phyloP scores from a whole-genome alignment of 1,140 invertebrate species.

The Antheraea pernyi region DNA sequence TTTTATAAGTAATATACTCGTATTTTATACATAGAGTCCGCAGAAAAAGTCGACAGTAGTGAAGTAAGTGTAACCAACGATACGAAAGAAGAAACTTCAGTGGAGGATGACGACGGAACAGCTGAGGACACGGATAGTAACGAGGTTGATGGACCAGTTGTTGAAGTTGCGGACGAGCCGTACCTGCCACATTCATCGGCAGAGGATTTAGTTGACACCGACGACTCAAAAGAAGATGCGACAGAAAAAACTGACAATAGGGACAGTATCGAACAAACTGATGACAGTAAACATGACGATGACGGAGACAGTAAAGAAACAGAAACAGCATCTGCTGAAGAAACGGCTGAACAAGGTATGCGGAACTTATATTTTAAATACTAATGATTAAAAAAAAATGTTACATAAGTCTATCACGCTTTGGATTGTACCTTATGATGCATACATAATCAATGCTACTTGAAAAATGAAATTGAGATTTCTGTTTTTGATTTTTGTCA shows the following conservation, averaged over 20 bases:
- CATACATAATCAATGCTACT: too few relatives aligned
- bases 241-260: conserved; percentile 20
- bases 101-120: conserved; percentile 49
- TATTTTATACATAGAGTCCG: conserved; percentile 51
- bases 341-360: conserved; percentile 46
- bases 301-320: conserved; percentile 29
- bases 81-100: conserved; percentile 65
- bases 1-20: neutral
- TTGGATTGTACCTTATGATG: too few relatives aligned
- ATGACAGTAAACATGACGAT: conserved; percentile 11
- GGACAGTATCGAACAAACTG: conserved; percentile 13
- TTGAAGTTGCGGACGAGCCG: conserved; percentile 75
- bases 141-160: conserved; percentile 55
- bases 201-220: conserved; percentile 52
- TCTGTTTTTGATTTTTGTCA: too few relatives aligned
- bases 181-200: conserved; percentile 69
- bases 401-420: neutral
- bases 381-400: neutral
- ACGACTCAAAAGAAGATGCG: conserved; percentile 53
- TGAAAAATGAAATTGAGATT: too few relatives aligned
- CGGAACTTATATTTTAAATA: neutral
- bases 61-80: conserved; percentile 72
- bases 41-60: conserved; percentile 72
- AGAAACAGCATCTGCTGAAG: conserved; percentile 48
- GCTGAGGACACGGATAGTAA: conserved; percentile 50